These are phyloP conservation scores for Paralichthys olivaceus DNA, from an alignment of 2,113 vertebrate genomes.

Conservation along the genomic window DNA sequence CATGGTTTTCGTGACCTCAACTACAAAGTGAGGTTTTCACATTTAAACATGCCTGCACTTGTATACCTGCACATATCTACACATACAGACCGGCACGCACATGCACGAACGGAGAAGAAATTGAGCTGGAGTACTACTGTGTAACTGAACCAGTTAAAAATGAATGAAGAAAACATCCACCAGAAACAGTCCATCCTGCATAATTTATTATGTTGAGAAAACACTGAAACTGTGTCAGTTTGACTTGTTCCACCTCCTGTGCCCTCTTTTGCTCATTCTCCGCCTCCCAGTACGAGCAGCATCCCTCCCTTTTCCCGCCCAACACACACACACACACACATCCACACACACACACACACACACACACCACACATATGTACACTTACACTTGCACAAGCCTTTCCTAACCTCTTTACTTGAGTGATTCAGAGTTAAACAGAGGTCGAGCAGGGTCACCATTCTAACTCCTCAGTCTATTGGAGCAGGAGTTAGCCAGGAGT, in stretches of 20 bases:
- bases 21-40: constrained; percentile 39
- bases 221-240: constrained; percentile 55
- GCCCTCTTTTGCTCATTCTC: constrained; percentile 15
- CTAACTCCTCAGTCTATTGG: neutral
- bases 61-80: neutral
- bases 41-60: constrained; percentile 15
- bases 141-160: constrained; percentile 73
- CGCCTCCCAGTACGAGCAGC: neutral
- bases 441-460: constrained; percentile 31
- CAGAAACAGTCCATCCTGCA: constrained; percentile 58
- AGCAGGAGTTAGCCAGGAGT: neutral
- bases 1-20: constrained; percentile 30
- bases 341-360: neutral
- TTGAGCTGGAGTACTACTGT: constrained; percentile 30
- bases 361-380: no score
- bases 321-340: neutral
- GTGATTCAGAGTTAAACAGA: constrained; percentile 32
- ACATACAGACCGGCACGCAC: neutral
- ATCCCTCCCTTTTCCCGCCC: neutral
- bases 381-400: no score
- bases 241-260: constrained; percentile 47
- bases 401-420: neutral
- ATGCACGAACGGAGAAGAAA: neutral
- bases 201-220: constrained; percentile 71
- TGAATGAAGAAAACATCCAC: constrained; percentile 73